Conservation (phyloP, 1,140 invertebrate species). For the Ceratina australensis region DNA sequence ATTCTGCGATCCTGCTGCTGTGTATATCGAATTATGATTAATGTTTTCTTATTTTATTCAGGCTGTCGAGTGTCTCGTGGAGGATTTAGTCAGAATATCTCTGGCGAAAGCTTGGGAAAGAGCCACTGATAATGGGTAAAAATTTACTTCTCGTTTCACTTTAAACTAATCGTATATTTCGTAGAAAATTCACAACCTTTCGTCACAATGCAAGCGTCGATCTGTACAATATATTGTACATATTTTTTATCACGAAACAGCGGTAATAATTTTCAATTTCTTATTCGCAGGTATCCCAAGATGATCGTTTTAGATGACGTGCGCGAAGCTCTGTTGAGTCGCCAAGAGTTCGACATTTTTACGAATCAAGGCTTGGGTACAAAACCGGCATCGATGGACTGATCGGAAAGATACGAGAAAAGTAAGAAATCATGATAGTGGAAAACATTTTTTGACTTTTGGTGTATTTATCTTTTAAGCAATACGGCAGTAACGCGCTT, state of each 20-base stretch:
- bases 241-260: constrained; percentile 1
- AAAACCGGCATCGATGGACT: constrained; percentile 29
- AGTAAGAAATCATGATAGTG: neutral
- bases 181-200: constrained; percentile 26
- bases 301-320: constrained; percentile 69
- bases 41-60: constrained; percentile 45
- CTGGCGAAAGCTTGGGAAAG: constrained; percentile 71
- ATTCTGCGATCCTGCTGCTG: no score
- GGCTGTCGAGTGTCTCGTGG: constrained; percentile 71
- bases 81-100: constrained; percentile 70
- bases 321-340: constrained; percentile 64
- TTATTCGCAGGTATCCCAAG: constrained; percentile 56
- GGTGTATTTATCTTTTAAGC: neutral
- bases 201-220: neutral
- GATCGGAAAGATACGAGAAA: neutral
- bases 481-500: constrained; percentile 10
- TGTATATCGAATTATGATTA: constrained; percentile 1
- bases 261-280: constrained; percentile 37
- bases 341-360: constrained; percentile 76
- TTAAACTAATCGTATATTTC: constrained; percentile 10
- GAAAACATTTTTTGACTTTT: neutral
- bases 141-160: constrained; percentile 11
- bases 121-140: constrained; percentile 56
- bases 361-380: constrained; percentile 74
- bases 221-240: constrained; percentile 2